phyloP scores from a whole-genome alignment of 2,797 vertebrate genomes.

The Takifugu rubripes region DNA sequence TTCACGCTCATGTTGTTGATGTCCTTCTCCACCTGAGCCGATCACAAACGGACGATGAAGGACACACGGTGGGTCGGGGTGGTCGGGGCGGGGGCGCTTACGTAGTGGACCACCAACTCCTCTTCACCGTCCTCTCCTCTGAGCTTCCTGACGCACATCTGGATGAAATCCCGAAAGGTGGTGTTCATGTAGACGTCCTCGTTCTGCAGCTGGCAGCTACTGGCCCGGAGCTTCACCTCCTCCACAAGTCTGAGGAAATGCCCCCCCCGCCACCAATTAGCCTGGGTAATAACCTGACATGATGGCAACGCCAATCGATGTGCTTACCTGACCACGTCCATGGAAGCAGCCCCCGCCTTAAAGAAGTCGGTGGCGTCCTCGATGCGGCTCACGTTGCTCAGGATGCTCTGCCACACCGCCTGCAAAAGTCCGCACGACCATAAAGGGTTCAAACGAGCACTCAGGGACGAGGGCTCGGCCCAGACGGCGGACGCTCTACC shows the following conservation, averaged over 20 bases:
- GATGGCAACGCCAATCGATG: too few relatives aligned
- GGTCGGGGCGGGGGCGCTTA: constrained; percentile 39
- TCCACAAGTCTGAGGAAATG: constrained; percentile 78
- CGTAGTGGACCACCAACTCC: constrained; percentile 78
- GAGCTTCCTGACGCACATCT: constrained; percentile 83
- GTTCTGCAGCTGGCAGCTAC: constrained; percentile 80
- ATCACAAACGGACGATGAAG: background rate
- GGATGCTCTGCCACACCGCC: constrained; percentile 83
- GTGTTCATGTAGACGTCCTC: constrained; percentile 90
- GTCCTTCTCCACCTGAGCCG: constrained; percentile 76
- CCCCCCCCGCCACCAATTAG: too few relatives aligned
- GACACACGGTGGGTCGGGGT: too few relatives aligned
- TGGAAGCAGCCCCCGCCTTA: constrained; percentile 86
- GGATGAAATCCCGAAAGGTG: constrained; percentile 84
- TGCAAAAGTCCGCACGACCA: constrained; percentile 41
- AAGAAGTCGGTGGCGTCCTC: constrained; percentile 87
- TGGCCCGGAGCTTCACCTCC: constrained; percentile 81
- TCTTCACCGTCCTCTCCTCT: constrained; percentile 77
- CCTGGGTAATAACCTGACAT: background rate
- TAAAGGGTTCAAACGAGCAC: too few relatives aligned
- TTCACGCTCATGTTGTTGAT: constrained; percentile 80
- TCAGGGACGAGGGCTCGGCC: background rate
- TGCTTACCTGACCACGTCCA: constrained; percentile 86
- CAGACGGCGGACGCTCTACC: constrained; percentile 52
- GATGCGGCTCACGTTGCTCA: constrained; percentile 74